phyloP scores from a whole-genome alignment of 2,797 vertebrate species.

The Protonibea diacanthus region DNA sequence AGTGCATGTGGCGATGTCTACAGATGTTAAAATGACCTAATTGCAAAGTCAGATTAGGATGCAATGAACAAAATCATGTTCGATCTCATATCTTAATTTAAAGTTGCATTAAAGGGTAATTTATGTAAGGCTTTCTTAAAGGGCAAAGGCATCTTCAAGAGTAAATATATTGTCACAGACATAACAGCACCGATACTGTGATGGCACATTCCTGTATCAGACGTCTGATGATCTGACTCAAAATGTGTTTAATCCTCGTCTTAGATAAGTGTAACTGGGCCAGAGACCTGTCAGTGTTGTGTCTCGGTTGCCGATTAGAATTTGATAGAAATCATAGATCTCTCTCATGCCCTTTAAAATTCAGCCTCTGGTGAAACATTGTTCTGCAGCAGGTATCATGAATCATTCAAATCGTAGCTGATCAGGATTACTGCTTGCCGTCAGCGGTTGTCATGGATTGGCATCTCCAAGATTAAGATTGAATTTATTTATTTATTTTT shows the following conservation, averaged over 20 bases:
- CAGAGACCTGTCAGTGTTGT: slow-evolving; percentile 17
- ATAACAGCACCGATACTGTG: not conserved
- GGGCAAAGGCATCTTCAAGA: slow-evolving; percentile 1
- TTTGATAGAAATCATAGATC: slow-evolving; percentile 49
- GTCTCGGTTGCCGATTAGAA: slow-evolving; percentile 24
- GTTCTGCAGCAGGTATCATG: slow-evolving; percentile 36
- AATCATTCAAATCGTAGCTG: slow-evolving; percentile 52
- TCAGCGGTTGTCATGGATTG: slow-evolving; percentile 47
- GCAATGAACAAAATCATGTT: not conserved
- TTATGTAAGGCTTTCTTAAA: slow-evolving; percentile 4
- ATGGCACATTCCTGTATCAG: slow-evolving; percentile 4
- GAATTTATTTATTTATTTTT: slow-evolving; percentile 11
- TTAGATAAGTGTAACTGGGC: slow-evolving; percentile 14
- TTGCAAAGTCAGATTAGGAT: not conserved
- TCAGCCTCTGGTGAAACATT: slow-evolving; percentile 37
- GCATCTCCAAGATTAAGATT: slow-evolving; percentile 45
- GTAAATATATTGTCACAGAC: not conserved
- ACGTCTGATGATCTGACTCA: slow-evolving; percentile 19
- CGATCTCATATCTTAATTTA: not conserved
- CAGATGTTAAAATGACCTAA: not conserved
- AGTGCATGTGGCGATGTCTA: not conserved
- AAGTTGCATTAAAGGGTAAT: not conserved
- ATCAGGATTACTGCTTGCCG: slow-evolving; percentile 57
- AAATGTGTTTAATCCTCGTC: slow-evolving; percentile 47
- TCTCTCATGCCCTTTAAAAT: slow-evolving; percentile 36